Evolutionary conservation across 1,140 invertebrate species (phyloP).

Genomic region (Drosophila bifasciata): DNA sequence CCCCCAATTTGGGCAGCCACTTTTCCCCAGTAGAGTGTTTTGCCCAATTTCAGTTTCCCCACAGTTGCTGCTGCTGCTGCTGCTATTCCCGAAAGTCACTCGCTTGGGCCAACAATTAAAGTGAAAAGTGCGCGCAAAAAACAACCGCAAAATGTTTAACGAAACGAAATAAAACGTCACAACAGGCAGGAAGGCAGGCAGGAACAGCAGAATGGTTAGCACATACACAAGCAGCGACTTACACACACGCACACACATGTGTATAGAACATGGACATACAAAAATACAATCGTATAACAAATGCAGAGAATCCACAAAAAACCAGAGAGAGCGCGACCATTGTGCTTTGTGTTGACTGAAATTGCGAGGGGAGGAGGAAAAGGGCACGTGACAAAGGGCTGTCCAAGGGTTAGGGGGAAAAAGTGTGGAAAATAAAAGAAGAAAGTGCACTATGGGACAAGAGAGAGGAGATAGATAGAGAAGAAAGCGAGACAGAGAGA

Average conservation of each 20-base stretch:
- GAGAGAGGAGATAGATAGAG: background rate
- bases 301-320: slow-evolving; percentile 53
- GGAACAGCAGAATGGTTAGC: slow-evolving; percentile 46
- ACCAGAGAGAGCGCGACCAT: slow-evolving; percentile 59
- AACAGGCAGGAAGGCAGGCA: slow-evolving; percentile 11
- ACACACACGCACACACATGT: slow-evolving; percentile 14
- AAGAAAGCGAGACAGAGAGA: background rate
- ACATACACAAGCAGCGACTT: too few relatives aligned
- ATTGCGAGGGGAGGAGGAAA: background rate
- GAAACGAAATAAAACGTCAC: slow-evolving; percentile 69
- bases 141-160: slow-evolving; percentile 70
- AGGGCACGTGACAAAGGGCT: background rate
- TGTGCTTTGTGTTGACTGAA: slow-evolving; percentile 44
- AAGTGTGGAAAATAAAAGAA: too few relatives aligned
- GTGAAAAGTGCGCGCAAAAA: slow-evolving; percentile 11
- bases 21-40: too few relatives aligned
- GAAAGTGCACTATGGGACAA: background rate
- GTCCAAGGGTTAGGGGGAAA: too few relatives aligned
- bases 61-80: too few relatives aligned
- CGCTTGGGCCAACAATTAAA: slow-evolving; percentile 22
- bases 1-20: too few relatives aligned
- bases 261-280: slow-evolving; percentile 22
- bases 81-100: too few relatives aligned
- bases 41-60: too few relatives aligned
- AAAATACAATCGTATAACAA: slow-evolving; percentile 50